Evolutionary conservation across 2,113 vertebrate genomes (phyloP).

Genomic region (Saguinus imperator): DNA sequence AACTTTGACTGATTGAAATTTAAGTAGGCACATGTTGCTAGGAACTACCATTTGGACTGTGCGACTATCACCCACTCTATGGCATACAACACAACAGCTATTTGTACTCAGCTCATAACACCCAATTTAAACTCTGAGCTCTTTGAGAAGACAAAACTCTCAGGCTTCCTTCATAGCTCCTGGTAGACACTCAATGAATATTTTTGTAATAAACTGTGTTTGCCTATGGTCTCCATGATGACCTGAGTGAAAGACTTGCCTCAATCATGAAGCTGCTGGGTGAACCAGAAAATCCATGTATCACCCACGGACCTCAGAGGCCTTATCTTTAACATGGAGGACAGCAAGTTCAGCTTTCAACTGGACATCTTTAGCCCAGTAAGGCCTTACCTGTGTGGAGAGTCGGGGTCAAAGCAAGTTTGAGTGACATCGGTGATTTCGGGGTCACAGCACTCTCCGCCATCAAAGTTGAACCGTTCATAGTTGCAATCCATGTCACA

Average conservation of each 20-base stretch:
- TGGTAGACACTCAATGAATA: background rate
- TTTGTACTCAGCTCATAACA: too few relatives aligned
- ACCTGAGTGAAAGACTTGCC: background rate
- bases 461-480: constrained; percentile 93
- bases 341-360: background rate
- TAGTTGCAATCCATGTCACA: constrained; percentile 98
- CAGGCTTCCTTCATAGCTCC: background rate
- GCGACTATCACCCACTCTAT: too few relatives aligned
- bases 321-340: background rate
- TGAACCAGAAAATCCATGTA: background rate
- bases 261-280: background rate
- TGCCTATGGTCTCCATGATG: accelerated
- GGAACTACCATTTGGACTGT: accelerated
- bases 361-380: background rate
- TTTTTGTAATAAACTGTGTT: background rate
- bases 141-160: background rate
- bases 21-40: background rate
- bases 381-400: constrained; percentile 93
- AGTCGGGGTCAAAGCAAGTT: constrained; percentile 97
- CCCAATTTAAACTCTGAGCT: background rate
- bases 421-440: constrained; percentile 97
- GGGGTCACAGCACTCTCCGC: constrained; percentile 96
- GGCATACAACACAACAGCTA: accelerated
- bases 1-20: background rate
- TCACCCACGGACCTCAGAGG: background rate